Evolutionary conservation across 2,888 invertebrate species (phyloP), one percentile per base, ranked within the genome.

Genomic region (Enchytraeus crypticus): DNA sequence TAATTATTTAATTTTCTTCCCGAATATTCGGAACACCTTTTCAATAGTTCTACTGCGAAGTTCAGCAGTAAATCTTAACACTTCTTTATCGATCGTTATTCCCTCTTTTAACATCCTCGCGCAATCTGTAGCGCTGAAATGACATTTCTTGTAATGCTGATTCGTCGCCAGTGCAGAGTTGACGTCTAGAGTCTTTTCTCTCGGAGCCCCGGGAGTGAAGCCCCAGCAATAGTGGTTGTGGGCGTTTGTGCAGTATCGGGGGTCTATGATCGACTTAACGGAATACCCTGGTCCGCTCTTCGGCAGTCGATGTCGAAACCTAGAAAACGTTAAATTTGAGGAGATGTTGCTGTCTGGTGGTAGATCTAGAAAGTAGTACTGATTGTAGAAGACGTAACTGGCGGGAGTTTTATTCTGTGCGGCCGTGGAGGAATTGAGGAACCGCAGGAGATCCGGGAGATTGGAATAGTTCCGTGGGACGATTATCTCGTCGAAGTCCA

Each of bases 401-500:
- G n/a, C 38, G n/a, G 34, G 27, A 5, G 1, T 26, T 38, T 26
- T 2, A 21, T 59, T 29, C 18, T 51, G n/a, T 0, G 8, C 14
- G 14, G 32, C 34, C 11, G 45, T 21, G 8, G 2, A 29, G 23
- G 27, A 8, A 45, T 14, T 27, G 57, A 23, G 26, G 45, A 51
- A 45, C 23, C 21, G 27, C 11, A 61, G 33, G 3, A 57, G 30
- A 5, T 26, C 33, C 8, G 51, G 30, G n/a, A 63, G 47, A 33
- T 53, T 58, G 29, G n/a, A n/a, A 2, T 59, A 51, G 33, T 53
- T 45, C n/a, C 45, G 29, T 14, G 67, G 67, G 43, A 67, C 45
- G 14, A 67, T 63, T 11, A 66, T 29, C 51, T 67, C 67, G 53
- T 64, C 62, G 30, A 67, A 51, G 33, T 64, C 64, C 18, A 64